A percentile compares a stretch with the other conserved stretches of the same genome.
Conservation (phyloP, 30 jellyfish, hydroid and myxozoan species). For the Turritopsis dohrnii region DNA sequence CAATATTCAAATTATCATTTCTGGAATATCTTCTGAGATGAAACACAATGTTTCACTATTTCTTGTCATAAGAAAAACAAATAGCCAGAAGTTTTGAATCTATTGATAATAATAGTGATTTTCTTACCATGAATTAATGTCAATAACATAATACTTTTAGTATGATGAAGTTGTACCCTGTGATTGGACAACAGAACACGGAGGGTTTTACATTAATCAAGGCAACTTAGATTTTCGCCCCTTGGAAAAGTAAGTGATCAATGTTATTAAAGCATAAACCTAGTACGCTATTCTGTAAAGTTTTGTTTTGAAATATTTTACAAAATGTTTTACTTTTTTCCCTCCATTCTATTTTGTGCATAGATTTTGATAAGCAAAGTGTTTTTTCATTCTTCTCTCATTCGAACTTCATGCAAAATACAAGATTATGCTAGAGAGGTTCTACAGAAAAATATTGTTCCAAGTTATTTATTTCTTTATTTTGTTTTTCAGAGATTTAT, state of each 20-base stretch:
- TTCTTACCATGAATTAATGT: background rate
- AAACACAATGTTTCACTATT: no score
- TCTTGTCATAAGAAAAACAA: no score
- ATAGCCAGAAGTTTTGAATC: no score
- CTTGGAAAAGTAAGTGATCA: background rate
- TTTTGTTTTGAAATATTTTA: background rate
- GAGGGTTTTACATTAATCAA: conserved; percentile 92
- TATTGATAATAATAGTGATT: background rate
- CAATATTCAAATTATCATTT: no score
- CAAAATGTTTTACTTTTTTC: no score
- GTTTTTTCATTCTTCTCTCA: no score
- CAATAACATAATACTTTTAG: conserved; percentile 21
- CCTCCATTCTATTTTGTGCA: no score
- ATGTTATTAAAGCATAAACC: background rate
- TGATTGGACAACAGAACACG: conserved; percentile 97
- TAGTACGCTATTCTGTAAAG: background rate
- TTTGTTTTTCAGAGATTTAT: background rate
- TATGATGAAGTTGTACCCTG: conserved; percentile 94
- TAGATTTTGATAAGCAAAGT: no score
- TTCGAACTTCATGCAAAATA: no score
- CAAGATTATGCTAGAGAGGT: background rate
- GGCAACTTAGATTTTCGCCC: conserved; percentile 85
- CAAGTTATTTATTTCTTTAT: background rate
- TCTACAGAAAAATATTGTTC: background rate
- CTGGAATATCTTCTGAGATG: no score